Evolutionary conservation across 2,888 invertebrate genomes (phyloP).

Genomic region (Yponomeuta malinellus): DNA sequence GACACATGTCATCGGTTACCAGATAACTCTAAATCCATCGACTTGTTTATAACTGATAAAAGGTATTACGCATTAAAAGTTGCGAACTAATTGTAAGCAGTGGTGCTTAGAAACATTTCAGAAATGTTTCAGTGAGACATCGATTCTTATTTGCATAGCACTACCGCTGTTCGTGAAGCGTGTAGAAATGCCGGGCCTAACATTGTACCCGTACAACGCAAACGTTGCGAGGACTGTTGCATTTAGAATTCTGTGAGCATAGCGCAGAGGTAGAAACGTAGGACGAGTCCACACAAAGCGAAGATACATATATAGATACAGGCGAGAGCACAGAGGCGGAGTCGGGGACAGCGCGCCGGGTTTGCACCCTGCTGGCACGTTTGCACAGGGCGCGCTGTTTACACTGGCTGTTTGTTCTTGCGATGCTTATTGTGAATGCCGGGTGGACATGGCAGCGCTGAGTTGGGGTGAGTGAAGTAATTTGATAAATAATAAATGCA

Average conservation of each 20-base stretch:
- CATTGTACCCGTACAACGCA: constrained; percentile 4
- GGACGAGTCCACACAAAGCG: constrained; percentile 19
- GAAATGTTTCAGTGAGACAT: not conserved
- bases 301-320: constrained; percentile 16
- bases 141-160: constrained; percentile 11
- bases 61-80: not conserved
- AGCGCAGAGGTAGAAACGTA: constrained; percentile 20
- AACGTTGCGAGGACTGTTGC: constrained; percentile 2
- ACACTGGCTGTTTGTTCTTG: constrained; percentile 40
- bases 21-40: not conserved
- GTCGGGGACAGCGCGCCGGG: constrained; percentile 13
- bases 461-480: not conserved
- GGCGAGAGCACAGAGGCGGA: constrained; percentile 14
- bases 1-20: not conserved
- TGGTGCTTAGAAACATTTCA: not conserved
- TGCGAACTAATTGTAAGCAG: not conserved
- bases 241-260: constrained; percentile 10
- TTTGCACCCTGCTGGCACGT: constrained; percentile 10
- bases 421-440: constrained; percentile 48
- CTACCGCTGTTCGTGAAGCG: not conserved
- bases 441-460: constrained; percentile 2
- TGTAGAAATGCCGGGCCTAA: constrained; percentile 13
- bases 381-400: constrained; percentile 14
- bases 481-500: constrained; percentile 2
- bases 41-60: not conserved